Percentiles rank a stretch among this genome's conserved stretches.
Conservation (phyloP, 2,797 vertebrate genomes). For the Ambastaia sidthimunki region DNA sequence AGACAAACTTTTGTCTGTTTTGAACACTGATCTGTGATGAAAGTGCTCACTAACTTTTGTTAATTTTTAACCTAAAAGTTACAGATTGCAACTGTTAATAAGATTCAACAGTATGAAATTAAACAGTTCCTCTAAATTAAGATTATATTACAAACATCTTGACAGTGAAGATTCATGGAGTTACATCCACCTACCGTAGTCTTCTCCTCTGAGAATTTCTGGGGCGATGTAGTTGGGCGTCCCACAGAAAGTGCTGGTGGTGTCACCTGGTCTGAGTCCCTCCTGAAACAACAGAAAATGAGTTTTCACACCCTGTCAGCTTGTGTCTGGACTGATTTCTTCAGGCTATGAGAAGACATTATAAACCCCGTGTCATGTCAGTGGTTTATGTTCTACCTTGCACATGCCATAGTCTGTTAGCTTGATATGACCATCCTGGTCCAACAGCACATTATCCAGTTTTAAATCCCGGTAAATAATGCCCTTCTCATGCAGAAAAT, state of each 20-base stretch:
- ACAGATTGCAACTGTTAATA: too few species aligned
- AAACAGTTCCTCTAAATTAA: too few species aligned
- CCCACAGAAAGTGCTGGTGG: constrained; percentile 98
- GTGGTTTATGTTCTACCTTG: constrained; percentile 59
- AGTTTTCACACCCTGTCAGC: too few species aligned
- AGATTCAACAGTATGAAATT: too few species aligned
- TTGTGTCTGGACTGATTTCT: too few species aligned
- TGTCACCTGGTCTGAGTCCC: constrained; percentile 96
- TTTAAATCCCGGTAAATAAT: constrained; percentile 98
- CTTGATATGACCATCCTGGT: constrained; percentile 96
- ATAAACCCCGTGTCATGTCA: too few species aligned
- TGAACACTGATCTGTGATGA: too few species aligned
- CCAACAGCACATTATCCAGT: constrained; percentile 95
- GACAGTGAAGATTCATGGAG: not conserved
- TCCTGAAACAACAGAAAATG: constrained; percentile 87
- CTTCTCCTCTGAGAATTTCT: constrained; percentile 96
- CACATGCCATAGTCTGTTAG: constrained; percentile 99
- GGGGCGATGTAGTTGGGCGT: constrained; percentile 98
- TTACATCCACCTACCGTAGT: constrained; percentile 85
- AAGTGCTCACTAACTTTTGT: too few species aligned
- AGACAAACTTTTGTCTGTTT: too few species aligned
- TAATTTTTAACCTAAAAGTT: too few species aligned
- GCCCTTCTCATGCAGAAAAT: constrained; percentile 96
- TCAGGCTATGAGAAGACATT: too few species aligned
- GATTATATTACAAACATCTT: too few species aligned